Conservation (phyloP, 2,888 invertebrate genomes). For the Galeopsomyia nigrocyanea region DNA sequence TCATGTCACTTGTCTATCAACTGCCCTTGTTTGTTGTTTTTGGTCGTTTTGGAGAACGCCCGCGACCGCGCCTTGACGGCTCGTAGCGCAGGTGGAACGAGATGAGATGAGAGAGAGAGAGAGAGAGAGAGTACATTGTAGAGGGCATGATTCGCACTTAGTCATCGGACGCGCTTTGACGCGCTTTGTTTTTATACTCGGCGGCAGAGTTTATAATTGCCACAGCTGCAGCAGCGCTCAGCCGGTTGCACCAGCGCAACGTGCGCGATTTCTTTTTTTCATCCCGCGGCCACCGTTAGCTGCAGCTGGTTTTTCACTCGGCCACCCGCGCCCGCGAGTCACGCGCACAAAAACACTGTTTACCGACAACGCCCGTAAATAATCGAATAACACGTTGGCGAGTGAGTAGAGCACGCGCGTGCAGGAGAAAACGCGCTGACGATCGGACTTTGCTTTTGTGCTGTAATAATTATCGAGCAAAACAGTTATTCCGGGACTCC, state of each 20-base stretch:
- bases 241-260: not conserved
- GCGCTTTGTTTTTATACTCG: not conserved
- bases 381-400: too few relatives aligned
- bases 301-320: too few relatives aligned
- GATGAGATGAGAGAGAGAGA: too few relatives aligned
- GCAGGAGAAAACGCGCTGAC: too few relatives aligned
- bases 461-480: conserved; percentile 37
- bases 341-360: not conserved
- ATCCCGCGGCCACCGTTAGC: too few relatives aligned
- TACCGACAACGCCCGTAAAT: not conserved
- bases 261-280: too few relatives aligned
- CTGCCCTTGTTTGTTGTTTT: not conserved
- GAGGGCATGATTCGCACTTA: conserved; percentile 16
- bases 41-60: not conserved
- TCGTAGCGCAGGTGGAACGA: too few relatives aligned
- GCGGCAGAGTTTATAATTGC: too few relatives aligned
- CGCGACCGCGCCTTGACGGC: too few relatives aligned
- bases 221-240: not conserved
- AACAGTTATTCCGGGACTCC: conserved; percentile 41
- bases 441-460: not conserved
- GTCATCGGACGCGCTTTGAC: conserved; percentile 8
- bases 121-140: too few relatives aligned
- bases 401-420: too few relatives aligned
- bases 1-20: not conserved
- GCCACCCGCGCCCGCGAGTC: not conserved